phyloP scores from a whole-genome alignment of 1,140 invertebrate species.

The Stenopsyche tienmushanensis region DNA sequence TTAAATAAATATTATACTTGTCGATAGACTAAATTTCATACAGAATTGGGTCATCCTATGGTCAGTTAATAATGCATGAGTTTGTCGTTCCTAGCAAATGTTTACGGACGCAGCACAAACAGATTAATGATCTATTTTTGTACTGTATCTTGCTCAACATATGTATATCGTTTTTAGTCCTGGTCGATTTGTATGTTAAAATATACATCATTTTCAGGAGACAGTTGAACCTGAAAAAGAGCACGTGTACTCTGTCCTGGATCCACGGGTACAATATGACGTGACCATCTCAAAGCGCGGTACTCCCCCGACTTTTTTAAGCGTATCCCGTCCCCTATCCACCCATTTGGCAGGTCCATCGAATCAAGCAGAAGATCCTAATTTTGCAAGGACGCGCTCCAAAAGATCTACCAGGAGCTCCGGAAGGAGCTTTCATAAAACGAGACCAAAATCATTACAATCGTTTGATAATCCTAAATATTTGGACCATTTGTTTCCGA shows the following conservation, averaged over 20 bases:
- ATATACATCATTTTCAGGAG: no score
- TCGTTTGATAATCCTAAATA: constrained; percentile 53
- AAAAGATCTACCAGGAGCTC: constrained; percentile 50
- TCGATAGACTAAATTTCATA: no score
- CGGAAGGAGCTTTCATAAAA: constrained; percentile 42
- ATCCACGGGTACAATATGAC: constrained; percentile 57
- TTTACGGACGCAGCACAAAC: no score
- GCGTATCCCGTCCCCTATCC: constrained; percentile 52
- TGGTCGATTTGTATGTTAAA: neutral
- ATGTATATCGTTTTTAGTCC: neutral
- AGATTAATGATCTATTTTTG: no score
- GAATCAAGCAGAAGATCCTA: constrained; percentile 51
- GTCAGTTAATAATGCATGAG: no score
- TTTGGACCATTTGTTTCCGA: constrained; percentile 54
- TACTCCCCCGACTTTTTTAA: constrained; percentile 55
- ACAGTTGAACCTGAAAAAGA: constrained; percentile 47
- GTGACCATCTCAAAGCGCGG: constrained; percentile 56
- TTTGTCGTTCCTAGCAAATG: no score
- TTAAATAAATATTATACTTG: no score
- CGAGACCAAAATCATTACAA: constrained; percentile 52
- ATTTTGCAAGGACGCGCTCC: constrained; percentile 44
- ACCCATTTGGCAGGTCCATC: constrained; percentile 39
- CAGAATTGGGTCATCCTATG: no score
- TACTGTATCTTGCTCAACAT: no score
- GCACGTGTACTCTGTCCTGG: constrained; percentile 55